phyloP scores from a whole-genome alignment of 2,113 vertebrate genomes.

The Phaetusa simplex region DNA sequence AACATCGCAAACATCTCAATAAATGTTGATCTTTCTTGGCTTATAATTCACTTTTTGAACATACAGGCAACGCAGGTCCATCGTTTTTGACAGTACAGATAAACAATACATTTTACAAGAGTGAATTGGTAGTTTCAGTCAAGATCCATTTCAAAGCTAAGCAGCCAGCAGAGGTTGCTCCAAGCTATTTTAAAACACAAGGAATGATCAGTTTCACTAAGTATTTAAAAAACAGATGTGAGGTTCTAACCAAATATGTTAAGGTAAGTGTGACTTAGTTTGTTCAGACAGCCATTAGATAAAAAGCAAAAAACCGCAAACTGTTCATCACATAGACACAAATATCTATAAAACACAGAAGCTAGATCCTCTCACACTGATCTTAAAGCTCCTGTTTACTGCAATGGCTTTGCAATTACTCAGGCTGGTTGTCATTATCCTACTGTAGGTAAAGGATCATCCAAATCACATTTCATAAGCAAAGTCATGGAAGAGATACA shows the following conservation, averaged over 20 bases:
- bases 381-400: background rate
- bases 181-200: background rate
- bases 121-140: background rate
- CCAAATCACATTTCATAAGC: constrained; percentile 18
- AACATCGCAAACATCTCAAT: background rate
- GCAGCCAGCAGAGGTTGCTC: constrained; percentile 18
- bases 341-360: background rate
- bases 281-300: background rate
- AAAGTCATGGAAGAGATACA: constrained; percentile 20
- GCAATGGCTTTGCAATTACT: background rate
- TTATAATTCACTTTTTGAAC: background rate
- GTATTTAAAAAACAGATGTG: constrained; percentile 7
- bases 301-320: background rate
- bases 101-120: background rate
- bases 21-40: background rate
- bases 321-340: background rate
- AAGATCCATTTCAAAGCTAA: background rate
- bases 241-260: background rate
- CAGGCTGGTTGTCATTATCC: background rate
- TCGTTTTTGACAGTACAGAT: background rate
- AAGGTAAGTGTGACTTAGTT: background rate
- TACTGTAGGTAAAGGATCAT: background rate
- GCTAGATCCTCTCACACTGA: background rate
- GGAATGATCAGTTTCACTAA: background rate
- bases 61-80: background rate